Evolutionary conservation across 2,888 invertebrate species (phyloP), one percentile per base, ranked within the genome.

Genomic region (Caenorhabditis uteleia): DNA sequence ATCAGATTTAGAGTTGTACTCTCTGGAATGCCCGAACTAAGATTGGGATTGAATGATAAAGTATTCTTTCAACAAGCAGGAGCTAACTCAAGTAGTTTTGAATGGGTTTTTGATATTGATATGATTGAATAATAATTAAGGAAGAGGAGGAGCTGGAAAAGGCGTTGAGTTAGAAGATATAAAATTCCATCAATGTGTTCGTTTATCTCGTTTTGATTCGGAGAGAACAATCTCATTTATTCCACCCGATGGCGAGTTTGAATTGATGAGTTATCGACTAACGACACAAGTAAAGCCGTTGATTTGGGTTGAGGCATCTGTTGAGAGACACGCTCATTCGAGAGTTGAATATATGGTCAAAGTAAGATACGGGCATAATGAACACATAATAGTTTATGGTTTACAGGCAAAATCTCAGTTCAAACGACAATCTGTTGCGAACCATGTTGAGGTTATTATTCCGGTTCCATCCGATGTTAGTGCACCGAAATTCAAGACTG

Each of bases 301-400:
- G 66, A 95, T 97, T 82, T 97, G 97, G 97, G 95, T 98, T 66
- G 97, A 98, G 85, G 95, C 95, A 7, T 94, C 95, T 3, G 95
- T 97, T 81, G 97, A 97, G 84, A 88, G 95, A n/a, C 95, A 97
- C 86, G 93, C 91, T 14, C 95, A 97, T 85, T 95, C 94, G 56
- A 88, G 97, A 69, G 95, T 98, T 12, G 95, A 97, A 82, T 97
- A 93, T 85, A 97, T 97, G 94, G 93, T 97, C 55, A 97, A 97
- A 86, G 82, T 80, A 38, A 14, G 49, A 31, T n/a, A 6, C 5
- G 25, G 16, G 26, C 18, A 10, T 14, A 7, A 34, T 47, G 27
- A 33, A 26, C 21, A 21, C 3, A 25, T 43, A 8, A 36, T 20
- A 10, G 18, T 12, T 25, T 18, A 23, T 43, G 21, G 23, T 8